These are phyloP conservation scores for Triplophysa tibetana DNA, from an alignment of 2,113 vertebrate genomes.

Conservation along the genomic window DNA sequence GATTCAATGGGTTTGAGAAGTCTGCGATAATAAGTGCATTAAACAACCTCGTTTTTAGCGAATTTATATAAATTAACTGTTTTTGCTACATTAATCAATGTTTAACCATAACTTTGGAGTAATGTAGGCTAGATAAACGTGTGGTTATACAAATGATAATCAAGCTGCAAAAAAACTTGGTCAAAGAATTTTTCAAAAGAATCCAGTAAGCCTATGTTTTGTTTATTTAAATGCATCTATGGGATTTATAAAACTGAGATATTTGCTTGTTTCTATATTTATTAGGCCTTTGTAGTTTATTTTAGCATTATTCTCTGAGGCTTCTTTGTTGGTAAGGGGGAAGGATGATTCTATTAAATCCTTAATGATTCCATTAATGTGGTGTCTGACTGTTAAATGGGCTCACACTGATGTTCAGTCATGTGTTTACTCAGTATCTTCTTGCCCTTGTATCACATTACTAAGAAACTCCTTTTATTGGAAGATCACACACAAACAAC, in stretches of 20 bases:
- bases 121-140: too few species aligned
- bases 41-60: too few species aligned
- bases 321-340: background rate
- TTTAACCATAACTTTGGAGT: too few species aligned
- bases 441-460: too few species aligned
- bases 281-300: background rate
- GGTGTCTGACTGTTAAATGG: constrained; percentile 25
- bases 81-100: too few species aligned
- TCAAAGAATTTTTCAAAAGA: background rate
- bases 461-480: background rate
- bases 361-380: constrained; percentile 1
- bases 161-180: too few species aligned
- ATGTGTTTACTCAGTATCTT: background rate
- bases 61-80: too few species aligned
- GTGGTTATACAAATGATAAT: too few species aligned
- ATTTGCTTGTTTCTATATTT: background rate
- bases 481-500: background rate
- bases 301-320: background rate
- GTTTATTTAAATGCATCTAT: too few species aligned
- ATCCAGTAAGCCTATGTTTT: too few species aligned
- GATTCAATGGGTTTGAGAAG: background rate
- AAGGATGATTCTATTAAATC: background rate
- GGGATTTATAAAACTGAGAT: too few species aligned
- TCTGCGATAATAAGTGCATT: too few species aligned
- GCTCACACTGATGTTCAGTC: constrained; percentile 4